Percentiles rank a stretch among this genome's conserved stretches.
Evolutionary conservation across 2,113 vertebrate genomes (phyloP).

Genomic region (Catharus fuscescens): DNA sequence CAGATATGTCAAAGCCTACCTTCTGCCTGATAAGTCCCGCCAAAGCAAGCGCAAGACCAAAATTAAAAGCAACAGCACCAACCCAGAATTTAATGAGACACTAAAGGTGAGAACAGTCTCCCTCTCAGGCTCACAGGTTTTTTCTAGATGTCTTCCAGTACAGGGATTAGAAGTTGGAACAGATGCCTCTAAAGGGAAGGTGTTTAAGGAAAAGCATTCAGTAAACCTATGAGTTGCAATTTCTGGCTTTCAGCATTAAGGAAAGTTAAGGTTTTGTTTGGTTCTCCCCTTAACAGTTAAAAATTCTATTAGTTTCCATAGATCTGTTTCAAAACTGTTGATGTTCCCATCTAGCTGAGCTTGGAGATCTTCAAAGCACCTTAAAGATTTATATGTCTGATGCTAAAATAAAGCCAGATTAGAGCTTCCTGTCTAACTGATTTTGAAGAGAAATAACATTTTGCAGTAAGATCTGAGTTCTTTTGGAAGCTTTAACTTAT

Average conservation of each 20-base stretch:
- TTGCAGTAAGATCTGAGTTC: neutral
- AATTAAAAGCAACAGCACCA: conserved; percentile 90
- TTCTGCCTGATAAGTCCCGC: conserved; percentile 94
- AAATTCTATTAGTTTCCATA: neutral
- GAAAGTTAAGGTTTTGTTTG: neutral
- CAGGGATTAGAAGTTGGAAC: neutral
- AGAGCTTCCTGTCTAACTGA: neutral
- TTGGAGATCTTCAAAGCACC: neutral
- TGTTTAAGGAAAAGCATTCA: neutral
- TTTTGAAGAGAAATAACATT: neutral
- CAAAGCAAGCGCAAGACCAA: conserved; percentile 97
- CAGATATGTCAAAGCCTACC: conserved; percentile 97
- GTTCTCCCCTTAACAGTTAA: neutral
- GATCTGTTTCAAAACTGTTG: neutral
- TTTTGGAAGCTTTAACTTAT: neutral
- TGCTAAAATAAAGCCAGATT: neutral
- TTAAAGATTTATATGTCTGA: neutral
- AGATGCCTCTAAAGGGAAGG: neutral
- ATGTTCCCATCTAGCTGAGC: neutral
- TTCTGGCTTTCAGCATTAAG: neutral
- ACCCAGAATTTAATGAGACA: conserved; percentile 92
- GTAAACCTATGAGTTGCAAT: neutral
- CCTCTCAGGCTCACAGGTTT: neutral
- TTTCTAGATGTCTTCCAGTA: neutral
- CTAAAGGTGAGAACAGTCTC: conserved; percentile 82